Evolutionary conservation across 2,113 vertebrate genomes (phyloP), one percentile per base, ranked within the genome.

Genomic region (Pangasianodon hypophthalmus): DNA sequence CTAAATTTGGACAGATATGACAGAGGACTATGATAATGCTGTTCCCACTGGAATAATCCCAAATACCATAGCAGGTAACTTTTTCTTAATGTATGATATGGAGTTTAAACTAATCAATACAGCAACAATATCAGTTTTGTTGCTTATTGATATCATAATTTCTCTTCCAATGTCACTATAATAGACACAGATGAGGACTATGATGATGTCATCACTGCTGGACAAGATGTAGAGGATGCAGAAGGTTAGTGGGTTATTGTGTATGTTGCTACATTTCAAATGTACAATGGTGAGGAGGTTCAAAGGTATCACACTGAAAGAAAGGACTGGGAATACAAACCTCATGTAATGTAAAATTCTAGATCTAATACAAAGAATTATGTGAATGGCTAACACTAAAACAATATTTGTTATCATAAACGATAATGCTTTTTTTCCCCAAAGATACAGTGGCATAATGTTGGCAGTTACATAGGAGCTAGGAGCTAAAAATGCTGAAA

Each of bases 21-120:
- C 54, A 32, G 84, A 91, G 69, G 67, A 46, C 41, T 91, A 89
- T 89, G 86, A 89, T 87, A 81, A 91, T 62, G 88, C 77, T 29
- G 56, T 89, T 60, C 18, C 58, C 3, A 81, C n/a, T 46, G 58
- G 29, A 89, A 44, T 50, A 46, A 56, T 62, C 32, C 10, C 3
- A 8, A 71, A 48, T 32, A 46, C 46, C 1, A 44, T 44, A 67
- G 44, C 52, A 84, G 60, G 58, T 91, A 54, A 71, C 1, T 48
- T 48, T 52, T 18, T 32, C 13, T 77, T 37, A 62, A 75, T 50
- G 21, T 79, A 10, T 77, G 41, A 5, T 26, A 46, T 46, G 21
- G 21, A 46, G 26, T 19, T 73, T 21, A 37, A 71, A 37, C 29
- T 67, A 64, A 2, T 29, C 7, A 73, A 19, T 73, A 21, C 6